Evolutionary conservation across 2,797 vertebrate species (phyloP).

Genomic region (Orestias chungarensis): DNA sequence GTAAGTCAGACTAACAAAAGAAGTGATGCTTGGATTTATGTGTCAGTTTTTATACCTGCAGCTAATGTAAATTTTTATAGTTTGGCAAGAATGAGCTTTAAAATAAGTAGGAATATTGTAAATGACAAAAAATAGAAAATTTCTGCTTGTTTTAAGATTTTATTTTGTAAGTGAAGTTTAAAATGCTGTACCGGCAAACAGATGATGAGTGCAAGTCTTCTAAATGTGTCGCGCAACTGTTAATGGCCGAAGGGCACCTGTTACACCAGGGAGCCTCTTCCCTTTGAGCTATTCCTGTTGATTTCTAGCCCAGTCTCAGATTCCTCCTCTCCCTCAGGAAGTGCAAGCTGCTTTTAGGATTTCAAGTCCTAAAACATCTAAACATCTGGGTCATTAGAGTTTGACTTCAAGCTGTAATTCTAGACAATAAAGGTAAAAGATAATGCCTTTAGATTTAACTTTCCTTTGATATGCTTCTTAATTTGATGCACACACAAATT

Average conservation of each 20-base stretch:
- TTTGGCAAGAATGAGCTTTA: background rate
- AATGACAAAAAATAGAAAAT: background rate
- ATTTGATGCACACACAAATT: background rate
- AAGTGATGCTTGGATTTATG: constrained; percentile 3
- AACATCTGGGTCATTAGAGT: constrained; percentile 63
- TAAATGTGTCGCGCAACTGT: constrained; percentile 74
- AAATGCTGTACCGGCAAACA: constrained; percentile 24
- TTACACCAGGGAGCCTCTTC: constrained; percentile 57
- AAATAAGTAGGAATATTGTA: constrained; percentile 12
- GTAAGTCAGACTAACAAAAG: constrained; percentile 66
- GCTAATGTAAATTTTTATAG: constrained; percentile 27
- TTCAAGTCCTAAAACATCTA: constrained; percentile 16
- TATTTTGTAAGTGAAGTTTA: constrained; percentile 44
- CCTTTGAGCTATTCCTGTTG: constrained; percentile 79
- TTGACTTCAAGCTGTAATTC: constrained; percentile 7
- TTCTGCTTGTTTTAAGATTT: constrained; percentile 15
- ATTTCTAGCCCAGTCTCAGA: constrained; percentile 76
- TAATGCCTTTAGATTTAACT: background rate
- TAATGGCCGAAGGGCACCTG: constrained; percentile 78
- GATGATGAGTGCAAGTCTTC: constrained; percentile 36
- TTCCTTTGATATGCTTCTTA: background rate
- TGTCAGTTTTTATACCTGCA: constrained; percentile 24
- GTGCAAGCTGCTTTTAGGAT: constrained; percentile 68
- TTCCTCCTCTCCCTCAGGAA: constrained; percentile 70
- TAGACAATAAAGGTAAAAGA: constrained; percentile 8